Conservation (phyloP, 2,888 invertebrate genomes). For the Hedychridium roseum region DNA sequence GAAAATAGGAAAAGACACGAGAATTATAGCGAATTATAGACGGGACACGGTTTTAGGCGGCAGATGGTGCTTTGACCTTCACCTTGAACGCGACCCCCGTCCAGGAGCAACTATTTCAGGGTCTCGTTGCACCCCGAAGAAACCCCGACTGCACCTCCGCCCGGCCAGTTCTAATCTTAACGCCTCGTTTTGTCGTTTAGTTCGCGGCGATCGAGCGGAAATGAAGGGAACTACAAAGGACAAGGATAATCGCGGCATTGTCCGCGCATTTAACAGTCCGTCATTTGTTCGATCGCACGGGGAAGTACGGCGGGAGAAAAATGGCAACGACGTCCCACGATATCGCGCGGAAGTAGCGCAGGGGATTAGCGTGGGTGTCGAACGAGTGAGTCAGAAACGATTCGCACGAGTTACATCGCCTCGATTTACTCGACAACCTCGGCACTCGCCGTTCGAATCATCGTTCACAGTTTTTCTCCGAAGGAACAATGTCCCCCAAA, state of each 20-base stretch:
- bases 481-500: too few relatives aligned
- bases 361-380: constrained; percentile 31
- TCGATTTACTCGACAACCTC: too few relatives aligned
- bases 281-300: constrained; percentile 42
- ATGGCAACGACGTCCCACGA: constrained; percentile 29
- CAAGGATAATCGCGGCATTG: constrained; percentile 41
- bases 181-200: too few relatives aligned
- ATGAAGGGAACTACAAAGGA: too few relatives aligned
- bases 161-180: constrained; percentile 29
- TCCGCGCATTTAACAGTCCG: constrained; percentile 38
- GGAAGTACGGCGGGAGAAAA: constrained; percentile 1
- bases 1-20: too few relatives aligned
- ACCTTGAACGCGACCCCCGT: constrained; percentile 29
- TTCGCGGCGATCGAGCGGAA: too few relatives aligned
- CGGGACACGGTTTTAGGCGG: too few relatives aligned
- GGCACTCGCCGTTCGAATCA: too few relatives aligned
- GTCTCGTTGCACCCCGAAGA: constrained; percentile 19
- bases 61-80: constrained; percentile 40
- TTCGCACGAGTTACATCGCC: too few relatives aligned
- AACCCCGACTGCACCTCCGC: constrained; percentile 11
- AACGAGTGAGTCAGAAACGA: constrained; percentile 12
- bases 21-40: too few relatives aligned
- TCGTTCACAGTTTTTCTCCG: too few relatives aligned
- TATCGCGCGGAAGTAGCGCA: constrained; percentile 26
- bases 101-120: constrained; percentile 37